Percentiles rank a stretch among this genome's conserved stretches.
Evolutionary conservation across 2,113 vertebrate genomes (phyloP).

Genomic region (Pterocles orientalis): DNA sequence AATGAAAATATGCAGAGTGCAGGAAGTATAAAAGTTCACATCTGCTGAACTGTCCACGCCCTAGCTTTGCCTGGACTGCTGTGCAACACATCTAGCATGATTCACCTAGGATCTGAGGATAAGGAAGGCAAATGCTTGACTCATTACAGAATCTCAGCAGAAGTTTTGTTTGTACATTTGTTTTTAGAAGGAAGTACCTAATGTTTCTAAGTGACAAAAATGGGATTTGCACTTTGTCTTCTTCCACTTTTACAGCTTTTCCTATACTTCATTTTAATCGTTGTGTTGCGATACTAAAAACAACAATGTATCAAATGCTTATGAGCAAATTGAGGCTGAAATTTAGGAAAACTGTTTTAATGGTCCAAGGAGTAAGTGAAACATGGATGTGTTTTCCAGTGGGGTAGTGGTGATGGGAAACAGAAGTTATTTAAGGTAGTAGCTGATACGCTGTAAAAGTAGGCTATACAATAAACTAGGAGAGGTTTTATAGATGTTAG

Average conservation of each 20-base stretch:
- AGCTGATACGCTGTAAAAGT: background rate
- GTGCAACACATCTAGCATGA: background rate
- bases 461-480: background rate
- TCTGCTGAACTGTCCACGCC: background rate
- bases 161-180: background rate
- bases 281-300: background rate
- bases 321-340: background rate
- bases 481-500: background rate
- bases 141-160: background rate
- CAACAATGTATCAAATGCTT: background rate
- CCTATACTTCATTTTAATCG: background rate
- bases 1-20: background rate
- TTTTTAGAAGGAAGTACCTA: background rate
- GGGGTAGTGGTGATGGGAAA: background rate
- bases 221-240: background rate
- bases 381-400: background rate
- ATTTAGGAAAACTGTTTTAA: background rate
- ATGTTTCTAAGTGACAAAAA: background rate
- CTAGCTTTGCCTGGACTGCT: background rate
- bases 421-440: background rate
- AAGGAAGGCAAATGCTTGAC: background rate
- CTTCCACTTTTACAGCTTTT: background rate
- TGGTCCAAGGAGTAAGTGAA: background rate
- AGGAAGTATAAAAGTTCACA: background rate
- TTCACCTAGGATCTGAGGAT: background rate